A percentile compares a stretch with the other conserved stretches of the same genome.
These are phyloP conservation scores for Candoia aspera DNA, from an alignment of 2,113 vertebrate genomes.

Conservation along the genomic window DNA sequence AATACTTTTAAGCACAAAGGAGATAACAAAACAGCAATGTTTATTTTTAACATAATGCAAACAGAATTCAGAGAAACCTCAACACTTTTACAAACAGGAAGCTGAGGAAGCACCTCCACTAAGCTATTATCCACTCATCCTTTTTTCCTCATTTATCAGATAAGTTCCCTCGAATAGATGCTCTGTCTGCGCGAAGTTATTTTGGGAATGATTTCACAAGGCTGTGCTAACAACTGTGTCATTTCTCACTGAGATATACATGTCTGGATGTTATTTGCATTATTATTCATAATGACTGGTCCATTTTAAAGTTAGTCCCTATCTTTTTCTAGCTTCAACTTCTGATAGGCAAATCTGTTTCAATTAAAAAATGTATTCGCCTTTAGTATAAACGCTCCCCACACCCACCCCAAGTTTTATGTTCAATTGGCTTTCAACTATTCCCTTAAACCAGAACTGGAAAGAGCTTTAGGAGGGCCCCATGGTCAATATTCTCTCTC, in stretches of 20 bases:
- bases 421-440: background rate
- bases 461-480: background rate
- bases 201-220: background rate
- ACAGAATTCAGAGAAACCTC: background rate
- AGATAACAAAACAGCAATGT: conserved; percentile 16
- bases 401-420: background rate
- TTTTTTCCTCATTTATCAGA: conserved; percentile 23
- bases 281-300: background rate
- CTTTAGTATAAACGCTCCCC: background rate
- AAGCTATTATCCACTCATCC: background rate
- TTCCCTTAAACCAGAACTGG: background rate
- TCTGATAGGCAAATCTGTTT: background rate
- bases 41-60: conserved; percentile 28
- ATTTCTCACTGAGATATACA: background rate
- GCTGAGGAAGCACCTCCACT: background rate
- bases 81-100: conserved; percentile 9
- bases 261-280: background rate
- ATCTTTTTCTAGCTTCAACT: background rate
- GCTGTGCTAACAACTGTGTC: background rate
- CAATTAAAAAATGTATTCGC: background rate
- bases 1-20: conserved; percentile 13
- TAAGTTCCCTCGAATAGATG: background rate
- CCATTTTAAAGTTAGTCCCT: background rate
- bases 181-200: background rate
- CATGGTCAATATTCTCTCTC: background rate